Conservation (phyloP, 2,113 vertebrate species). For the Danio rerio region GRCz12tu NC_133178.1:17943001-17943500, state of each 20-base stretch:
- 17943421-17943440: conserved; percentile 93
- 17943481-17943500: conserved; percentile 82
- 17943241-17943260: neutral
- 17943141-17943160: no score
- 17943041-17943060: no score
- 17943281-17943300: conserved; percentile 96
- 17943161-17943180: no score
- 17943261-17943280: conserved; percentile 72
- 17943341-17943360: conserved; percentile 91
- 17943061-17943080: no score
- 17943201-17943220: no score
- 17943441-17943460: conserved; percentile 91
- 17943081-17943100: no score
- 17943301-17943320: conserved; percentile 90
- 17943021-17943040: no score
- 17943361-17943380: conserved; percentile 91
- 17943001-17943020: no score
- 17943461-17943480: conserved; percentile 93
- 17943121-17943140: no score
- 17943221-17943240: no score
- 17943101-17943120: no score
- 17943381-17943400: conserved; percentile 93
- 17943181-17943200: no score
- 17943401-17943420: conserved; percentile 95
- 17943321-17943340: conserved; percentile 87